Evolutionary conservation across 2,888 invertebrate genomes (phyloP).

Genomic region (Epirrhoe tristata): DNA sequence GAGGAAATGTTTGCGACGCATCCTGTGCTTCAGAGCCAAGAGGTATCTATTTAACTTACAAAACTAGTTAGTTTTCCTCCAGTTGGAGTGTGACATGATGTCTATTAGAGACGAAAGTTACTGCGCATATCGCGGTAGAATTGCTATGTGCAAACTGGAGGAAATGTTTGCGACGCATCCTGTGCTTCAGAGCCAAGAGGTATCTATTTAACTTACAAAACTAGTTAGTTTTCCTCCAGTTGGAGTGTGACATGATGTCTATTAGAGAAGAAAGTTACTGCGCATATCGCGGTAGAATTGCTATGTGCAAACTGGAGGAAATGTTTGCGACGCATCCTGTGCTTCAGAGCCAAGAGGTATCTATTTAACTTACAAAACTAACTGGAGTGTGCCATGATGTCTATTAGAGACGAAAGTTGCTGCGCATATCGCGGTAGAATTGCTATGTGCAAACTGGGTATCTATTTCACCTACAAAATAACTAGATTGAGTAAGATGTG

Average conservation of each 20-base stretch:
- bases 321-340: conserved; percentile 92
- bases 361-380: background rate
- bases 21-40: conserved; percentile 90
- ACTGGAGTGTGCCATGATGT: too few species aligned
- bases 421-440: conserved; percentile 90
- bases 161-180: conserved; percentile 92
- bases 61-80: too few species aligned
- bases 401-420: conserved; percentile 88
- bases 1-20: conserved; percentile 93
- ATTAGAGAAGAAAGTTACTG: conserved; percentile 88
- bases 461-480: too few species aligned
- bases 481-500: too few species aligned
- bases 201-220: conserved; percentile 46
- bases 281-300: conserved; percentile 91
- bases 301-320: conserved; percentile 91
- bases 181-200: conserved; percentile 90
- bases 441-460: conserved; percentile 90
- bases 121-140: conserved; percentile 91
- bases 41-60: conserved; percentile 65
- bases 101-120: conserved; percentile 87
- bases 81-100: too few species aligned
- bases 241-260: too few species aligned
- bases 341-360: conserved; percentile 89
- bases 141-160: conserved; percentile 90
- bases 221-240: too few species aligned